Conservation (phyloP, 2,797 vertebrate genomes). For the Hydrocynus forskahlii region DNA sequence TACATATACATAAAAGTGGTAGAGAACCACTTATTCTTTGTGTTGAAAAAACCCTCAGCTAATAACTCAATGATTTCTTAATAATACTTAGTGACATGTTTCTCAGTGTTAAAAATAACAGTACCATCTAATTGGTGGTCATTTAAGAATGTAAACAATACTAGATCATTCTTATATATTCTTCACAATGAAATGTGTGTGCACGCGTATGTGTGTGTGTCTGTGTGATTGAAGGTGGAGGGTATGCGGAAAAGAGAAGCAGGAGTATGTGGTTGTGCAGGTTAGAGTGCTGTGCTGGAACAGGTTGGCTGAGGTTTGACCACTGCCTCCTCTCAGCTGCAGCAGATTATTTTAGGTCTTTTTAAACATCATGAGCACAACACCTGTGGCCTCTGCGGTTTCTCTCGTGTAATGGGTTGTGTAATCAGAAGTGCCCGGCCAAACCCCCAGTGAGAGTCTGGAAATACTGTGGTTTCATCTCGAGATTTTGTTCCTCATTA, state of each 20-base stretch:
- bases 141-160: too few species aligned
- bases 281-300: constrained; percentile 34
- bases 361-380: constrained; percentile 74
- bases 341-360: constrained; percentile 60
- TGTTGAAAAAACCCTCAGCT: too few species aligned
- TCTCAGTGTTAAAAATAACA: too few species aligned
- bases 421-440: constrained; percentile 62
- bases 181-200: neutral
- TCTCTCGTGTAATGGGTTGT: constrained; percentile 63
- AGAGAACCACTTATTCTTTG: too few species aligned
- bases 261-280: constrained; percentile 65
- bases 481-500: constrained; percentile 71
- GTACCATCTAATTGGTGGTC: too few species aligned
- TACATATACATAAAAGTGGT: too few species aligned
- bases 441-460: constrained; percentile 51
- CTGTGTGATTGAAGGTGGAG: neutral
- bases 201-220: neutral
- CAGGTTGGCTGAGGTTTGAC: constrained; percentile 61
- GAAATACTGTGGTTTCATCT: constrained; percentile 66
- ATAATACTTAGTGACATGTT: too few species aligned
- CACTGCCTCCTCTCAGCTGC: constrained; percentile 67
- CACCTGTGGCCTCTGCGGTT: constrained; percentile 68
- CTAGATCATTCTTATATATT: too few species aligned
- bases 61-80: too few species aligned
- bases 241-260: constrained; percentile 51